phyloP scores from a whole-genome alignment of 2,797 vertebrate species.

The Acipenser oxyrinchus region DNA sequence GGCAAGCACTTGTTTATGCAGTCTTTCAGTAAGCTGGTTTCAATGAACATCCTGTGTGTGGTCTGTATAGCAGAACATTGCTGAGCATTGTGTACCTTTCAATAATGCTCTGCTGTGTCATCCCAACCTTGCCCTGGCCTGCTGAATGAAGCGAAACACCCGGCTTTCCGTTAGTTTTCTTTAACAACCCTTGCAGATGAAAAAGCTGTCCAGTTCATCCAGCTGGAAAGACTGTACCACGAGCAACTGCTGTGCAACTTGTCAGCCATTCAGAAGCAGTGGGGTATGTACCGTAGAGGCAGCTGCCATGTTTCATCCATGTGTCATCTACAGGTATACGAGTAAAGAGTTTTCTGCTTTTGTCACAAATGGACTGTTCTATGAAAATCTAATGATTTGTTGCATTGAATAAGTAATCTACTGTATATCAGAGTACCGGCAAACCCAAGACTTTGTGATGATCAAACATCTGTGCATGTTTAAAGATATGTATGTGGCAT shows the following conservation, averaged over 20 bases:
- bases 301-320: too few relatives aligned
- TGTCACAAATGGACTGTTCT: too few relatives aligned
- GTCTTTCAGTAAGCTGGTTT: neutral
- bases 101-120: neutral
- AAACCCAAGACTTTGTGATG: too few relatives aligned
- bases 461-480: too few relatives aligned
- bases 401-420: too few relatives aligned
- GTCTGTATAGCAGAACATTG: neutral
- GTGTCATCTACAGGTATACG: neutral
- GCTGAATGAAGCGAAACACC: too few relatives aligned
- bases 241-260: constrained; percentile 66
- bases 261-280: constrained; percentile 65
- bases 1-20: neutral
- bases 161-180: constrained; percentile 14
- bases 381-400: too few relatives aligned
- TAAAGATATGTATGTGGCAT: too few relatives aligned
- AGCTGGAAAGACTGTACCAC: constrained; percentile 64
- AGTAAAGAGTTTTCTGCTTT: too few relatives aligned
- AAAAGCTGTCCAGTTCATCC: constrained; percentile 68
- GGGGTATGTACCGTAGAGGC: constrained; percentile 51
- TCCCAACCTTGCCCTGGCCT: constrained; percentile 40
- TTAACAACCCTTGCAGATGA: constrained; percentile 56
- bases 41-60: too few relatives aligned
- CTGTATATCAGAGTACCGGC: too few relatives aligned
- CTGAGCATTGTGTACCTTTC: neutral